Percentiles rank a stretch among this genome's conserved stretches.
Evolutionary conservation across 2,113 vertebrate genomes (phyloP).

Genomic region (Clarias macrocephalus): DNA sequence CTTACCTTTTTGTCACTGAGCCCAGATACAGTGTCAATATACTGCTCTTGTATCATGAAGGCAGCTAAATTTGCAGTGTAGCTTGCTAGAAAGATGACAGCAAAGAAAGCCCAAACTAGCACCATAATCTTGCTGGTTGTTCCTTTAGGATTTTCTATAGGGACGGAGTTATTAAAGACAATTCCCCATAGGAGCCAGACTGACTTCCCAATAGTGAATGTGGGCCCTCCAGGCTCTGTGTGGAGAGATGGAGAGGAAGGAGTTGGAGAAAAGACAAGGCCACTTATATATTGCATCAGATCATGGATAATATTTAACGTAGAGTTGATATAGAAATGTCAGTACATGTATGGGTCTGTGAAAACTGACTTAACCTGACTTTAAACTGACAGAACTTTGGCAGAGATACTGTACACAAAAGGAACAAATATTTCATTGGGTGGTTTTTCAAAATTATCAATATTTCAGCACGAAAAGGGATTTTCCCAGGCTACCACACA

Average conservation of each 20-base stretch:
- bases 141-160: slow-evolving; percentile 96
- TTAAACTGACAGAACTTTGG: neutral
- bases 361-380: neutral
- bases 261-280: neutral
- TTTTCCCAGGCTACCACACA: neutral
- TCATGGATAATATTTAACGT: neutral
- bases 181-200: slow-evolving; percentile 98
- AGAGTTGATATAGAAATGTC: neutral
- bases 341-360: neutral
- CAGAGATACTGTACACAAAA: neutral
- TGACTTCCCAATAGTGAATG: slow-evolving; percentile 96
- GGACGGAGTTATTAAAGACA: slow-evolving; percentile 98
- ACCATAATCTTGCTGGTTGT: slow-evolving; percentile 99
- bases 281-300: neutral
- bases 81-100: slow-evolving; percentile 96
- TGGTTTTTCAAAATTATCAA: neutral
- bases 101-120: slow-evolving; percentile 97
- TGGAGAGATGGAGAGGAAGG: neutral
- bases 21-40: slow-evolving; percentile 95
- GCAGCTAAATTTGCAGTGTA: slow-evolving; percentile 97
- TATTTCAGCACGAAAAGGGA: neutral
- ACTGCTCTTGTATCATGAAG: slow-evolving; percentile 99
- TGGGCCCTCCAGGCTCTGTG: slow-evolving; percentile 85
- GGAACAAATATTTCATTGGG: neutral
- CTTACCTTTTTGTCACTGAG: slow-evolving; percentile 97